Base-by-base conservation (phyloP, 2,113 vertebrate species). In the Dipodomys stephensi region DNA sequence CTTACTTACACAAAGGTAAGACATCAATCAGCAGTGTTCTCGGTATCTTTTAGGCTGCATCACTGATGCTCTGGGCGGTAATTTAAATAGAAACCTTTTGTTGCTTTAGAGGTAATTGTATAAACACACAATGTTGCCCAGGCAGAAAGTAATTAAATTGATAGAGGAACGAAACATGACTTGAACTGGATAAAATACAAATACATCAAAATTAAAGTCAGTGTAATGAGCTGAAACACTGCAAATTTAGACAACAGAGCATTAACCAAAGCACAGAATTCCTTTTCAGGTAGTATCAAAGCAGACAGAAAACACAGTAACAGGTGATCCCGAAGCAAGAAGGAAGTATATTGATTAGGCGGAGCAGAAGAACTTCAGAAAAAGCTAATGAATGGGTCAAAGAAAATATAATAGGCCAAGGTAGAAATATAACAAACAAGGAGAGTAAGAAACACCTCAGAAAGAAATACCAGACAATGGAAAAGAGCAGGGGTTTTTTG, bases 131-230 rank as follows among this genome's bases (percentile, higher is more conserved):
- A 82, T 88, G 82, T 78, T 94, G 93, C 83, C 95, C 62, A 71
- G 94, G 78, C 79, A 96, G 95, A 97, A 79, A 97, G 92, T 88
- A 98, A 98, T 97, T 97, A 98, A 97, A 97, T 68, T 93, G 94
- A 98, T 93, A 94, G 95, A 96, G 94, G 92, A 94, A 97, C 97
- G 94, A 97, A 97, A 85, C 94, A 95, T 90, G 87, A 96, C 96
- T 96, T 96, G 94, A 97, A 95, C 74, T 87, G 87, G 95, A 89
- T 96, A 97, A 98, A 98, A 97, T 92, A 96, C 91, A 98, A 98
- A 98, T 98, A 97, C 30, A 97, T 98, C 96, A 98, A 98, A 98
- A 98, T 97, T 96, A 97, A 98, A 98, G 95, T 97, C 97, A 98
- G 96, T 84, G 94, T 97, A 98, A 98, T 97, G 97, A 97, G 96